These are phyloP conservation scores for Sinelater perroti DNA, from an alignment of 2,888 invertebrate species.

Conservation along the genomic window DNA sequence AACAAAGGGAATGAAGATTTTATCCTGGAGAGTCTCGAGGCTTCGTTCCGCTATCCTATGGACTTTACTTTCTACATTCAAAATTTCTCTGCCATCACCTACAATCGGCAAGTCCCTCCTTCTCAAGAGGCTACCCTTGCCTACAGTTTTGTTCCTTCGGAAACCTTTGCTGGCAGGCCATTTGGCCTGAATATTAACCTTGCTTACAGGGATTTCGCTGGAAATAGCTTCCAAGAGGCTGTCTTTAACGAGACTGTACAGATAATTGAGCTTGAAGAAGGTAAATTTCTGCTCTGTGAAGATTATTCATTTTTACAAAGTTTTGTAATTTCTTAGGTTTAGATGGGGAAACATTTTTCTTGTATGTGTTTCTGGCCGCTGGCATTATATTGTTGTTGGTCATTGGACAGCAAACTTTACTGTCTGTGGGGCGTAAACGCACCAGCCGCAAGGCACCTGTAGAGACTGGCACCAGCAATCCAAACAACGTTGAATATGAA, in stretches of 20 bases:
- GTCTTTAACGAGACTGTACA: conserved; percentile 98
- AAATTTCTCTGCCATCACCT: conserved; percentile 93
- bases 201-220: conserved; percentile 84
- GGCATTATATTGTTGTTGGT: conserved; percentile 87
- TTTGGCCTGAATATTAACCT: conserved; percentile 95
- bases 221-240: conserved; percentile 79
- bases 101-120: conserved; percentile 88
- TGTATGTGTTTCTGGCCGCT: conserved; percentile 94
- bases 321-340: conserved; percentile 63
- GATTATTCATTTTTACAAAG: background rate
- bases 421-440: conserved; percentile 83
- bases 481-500: conserved; percentile 94
- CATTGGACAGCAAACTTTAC: conserved; percentile 86
- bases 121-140: conserved; percentile 93
- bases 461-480: conserved; percentile 91
- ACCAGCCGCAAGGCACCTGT: conserved; percentile 67
- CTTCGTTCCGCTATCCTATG: conserved; percentile 98
- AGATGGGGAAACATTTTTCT: conserved; percentile 98
- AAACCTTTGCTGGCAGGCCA: conserved; percentile 95
- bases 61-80: conserved; percentile 98
- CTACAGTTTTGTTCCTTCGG: conserved; percentile 94
- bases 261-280: conserved; percentile 95
- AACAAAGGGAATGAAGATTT: conserved; percentile 95
- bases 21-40: conserved; percentile 91
- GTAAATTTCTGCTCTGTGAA: conserved; percentile 34